Percentiles rank a stretch among this genome's conserved stretches.
These are phyloP conservation scores for Ophiodon elongatus DNA, from an alignment of 2,113 vertebrate genomes.

Conservation along the genomic window DNA sequence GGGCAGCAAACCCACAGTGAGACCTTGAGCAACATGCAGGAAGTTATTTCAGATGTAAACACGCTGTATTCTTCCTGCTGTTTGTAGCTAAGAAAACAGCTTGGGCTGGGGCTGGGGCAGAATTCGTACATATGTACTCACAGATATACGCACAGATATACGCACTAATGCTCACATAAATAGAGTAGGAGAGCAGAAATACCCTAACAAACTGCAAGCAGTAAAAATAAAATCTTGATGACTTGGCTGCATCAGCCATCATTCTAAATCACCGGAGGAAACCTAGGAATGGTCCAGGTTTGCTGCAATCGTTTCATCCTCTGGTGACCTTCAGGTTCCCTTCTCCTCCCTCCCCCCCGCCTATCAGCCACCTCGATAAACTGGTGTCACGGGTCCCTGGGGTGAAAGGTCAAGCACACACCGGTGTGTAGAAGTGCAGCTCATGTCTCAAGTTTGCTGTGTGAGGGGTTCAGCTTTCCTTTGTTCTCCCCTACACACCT, in stretches of 20 bases:
- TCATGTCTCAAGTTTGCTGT: conserved; percentile 60
- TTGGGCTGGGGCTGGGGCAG: neutral
- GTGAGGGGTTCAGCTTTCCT: conserved; percentile 39
- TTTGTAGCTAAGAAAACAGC: conserved; percentile 15
- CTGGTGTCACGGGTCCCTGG: conserved; percentile 27
- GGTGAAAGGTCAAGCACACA: conserved; percentile 71
- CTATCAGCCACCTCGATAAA: conserved; percentile 16
- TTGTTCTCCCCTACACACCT: conserved; percentile 62
- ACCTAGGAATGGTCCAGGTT: neutral
- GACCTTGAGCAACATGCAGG: conserved; percentile 54
- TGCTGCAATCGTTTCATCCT: conserved; percentile 27
- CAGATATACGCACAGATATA: neutral
- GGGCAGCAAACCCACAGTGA: conserved; percentile 18
- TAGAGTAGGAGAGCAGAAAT: neutral
- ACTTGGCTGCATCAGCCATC: neutral
- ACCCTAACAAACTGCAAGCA: neutral
- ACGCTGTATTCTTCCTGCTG: conserved; percentile 30
- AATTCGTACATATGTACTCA: neutral
- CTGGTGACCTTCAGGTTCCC: conserved; percentile 44
- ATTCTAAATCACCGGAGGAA: neutral
- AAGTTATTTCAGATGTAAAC: conserved; percentile 59
- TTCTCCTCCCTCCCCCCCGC: neutral
- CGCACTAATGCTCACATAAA: neutral
- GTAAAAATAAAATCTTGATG: neutral
- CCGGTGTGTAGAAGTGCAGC: conserved; percentile 14